Percentiles rank a stretch among this genome's conserved stretches.
phyloP scores from a whole-genome alignment of 2,888 invertebrate species.

The Shargacucullia verbasci region DNA sequence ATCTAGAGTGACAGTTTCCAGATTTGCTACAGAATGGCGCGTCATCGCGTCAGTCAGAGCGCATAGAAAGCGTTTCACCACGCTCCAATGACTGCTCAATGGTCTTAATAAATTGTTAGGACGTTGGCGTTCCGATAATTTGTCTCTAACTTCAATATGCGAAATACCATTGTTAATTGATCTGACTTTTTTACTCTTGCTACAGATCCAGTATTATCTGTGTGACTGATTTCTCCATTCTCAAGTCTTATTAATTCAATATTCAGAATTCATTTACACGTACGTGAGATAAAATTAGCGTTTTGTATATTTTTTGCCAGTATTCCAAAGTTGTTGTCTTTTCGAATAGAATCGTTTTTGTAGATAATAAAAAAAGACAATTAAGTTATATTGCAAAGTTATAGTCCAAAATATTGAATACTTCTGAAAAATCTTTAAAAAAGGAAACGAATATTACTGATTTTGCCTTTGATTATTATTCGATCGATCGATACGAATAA shows the following conservation, averaged over 20 bases:
- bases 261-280: neutral
- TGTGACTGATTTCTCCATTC: neutral
- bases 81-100: slow-evolving; percentile 68
- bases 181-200: neutral
- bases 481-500: too few species aligned
- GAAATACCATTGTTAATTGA: slow-evolving; percentile 7
- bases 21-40: slow-evolving; percentile 50
- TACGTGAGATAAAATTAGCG: slow-evolving; percentile 1
- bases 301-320: neutral
- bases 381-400: neutral
- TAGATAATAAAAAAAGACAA: neutral
- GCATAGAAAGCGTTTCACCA: slow-evolving; percentile 74
- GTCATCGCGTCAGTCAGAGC: slow-evolving; percentile 53
- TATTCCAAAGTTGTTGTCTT: neutral
- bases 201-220: slow-evolving; percentile 3
- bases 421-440: neutral
- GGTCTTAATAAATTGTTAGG: slow-evolving; percentile 65
- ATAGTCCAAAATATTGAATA: neutral
- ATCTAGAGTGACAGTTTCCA: slow-evolving; percentile 23
- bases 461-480: too few species aligned
- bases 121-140: slow-evolving; percentile 47
- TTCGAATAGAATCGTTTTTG: neutral
- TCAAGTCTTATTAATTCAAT: neutral
- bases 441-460: too few species aligned
- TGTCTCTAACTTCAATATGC: slow-evolving; percentile 20